phyloP scores from a whole-genome alignment of 2,888 invertebrate genomes.

The Drosophila cracens region DNA sequence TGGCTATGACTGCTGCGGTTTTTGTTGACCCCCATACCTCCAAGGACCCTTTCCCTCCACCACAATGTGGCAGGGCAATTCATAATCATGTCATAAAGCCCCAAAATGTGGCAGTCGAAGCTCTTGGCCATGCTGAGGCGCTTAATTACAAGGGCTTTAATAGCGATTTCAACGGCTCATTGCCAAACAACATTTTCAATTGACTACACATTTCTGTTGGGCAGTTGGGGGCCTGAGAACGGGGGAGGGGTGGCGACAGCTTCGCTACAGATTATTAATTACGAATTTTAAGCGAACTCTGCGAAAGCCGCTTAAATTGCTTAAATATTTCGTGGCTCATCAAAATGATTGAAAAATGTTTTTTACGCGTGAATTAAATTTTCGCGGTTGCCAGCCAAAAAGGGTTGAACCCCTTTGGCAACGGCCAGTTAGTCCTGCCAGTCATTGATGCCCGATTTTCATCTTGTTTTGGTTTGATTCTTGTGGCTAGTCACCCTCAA shows the following conservation, averaged over 20 bases:
- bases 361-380: constrained; percentile 81
- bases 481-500: constrained; percentile 64
- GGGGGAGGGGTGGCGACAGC: constrained; percentile 35
- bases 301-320: constrained; percentile 79
- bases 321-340: constrained; percentile 79
- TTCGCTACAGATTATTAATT: constrained; percentile 83
- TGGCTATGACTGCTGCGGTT: constrained; percentile 63
- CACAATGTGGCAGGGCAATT: constrained; percentile 66
- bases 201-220: constrained; percentile 64
- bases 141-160: constrained; percentile 84
- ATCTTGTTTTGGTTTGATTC: constrained; percentile 52
- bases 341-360: constrained; percentile 79
- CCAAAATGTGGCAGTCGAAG: constrained; percentile 35
- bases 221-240: neutral
- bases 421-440: constrained; percentile 17
- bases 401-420: constrained; percentile 53
- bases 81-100: constrained; percentile 79
- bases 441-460: constrained; percentile 53
- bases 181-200: constrained; percentile 80
- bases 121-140: constrained; percentile 64
- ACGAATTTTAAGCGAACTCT: constrained; percentile 77
- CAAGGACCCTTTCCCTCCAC: neutral
- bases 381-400: constrained; percentile 64
- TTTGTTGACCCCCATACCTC: constrained; percentile 59
- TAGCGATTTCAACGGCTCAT: constrained; percentile 81